Percentiles rank a stretch among this genome's conserved stretches.
Conservation (phyloP, 2,888 invertebrate species). For the Gymnosoma rotundatum region DNA sequence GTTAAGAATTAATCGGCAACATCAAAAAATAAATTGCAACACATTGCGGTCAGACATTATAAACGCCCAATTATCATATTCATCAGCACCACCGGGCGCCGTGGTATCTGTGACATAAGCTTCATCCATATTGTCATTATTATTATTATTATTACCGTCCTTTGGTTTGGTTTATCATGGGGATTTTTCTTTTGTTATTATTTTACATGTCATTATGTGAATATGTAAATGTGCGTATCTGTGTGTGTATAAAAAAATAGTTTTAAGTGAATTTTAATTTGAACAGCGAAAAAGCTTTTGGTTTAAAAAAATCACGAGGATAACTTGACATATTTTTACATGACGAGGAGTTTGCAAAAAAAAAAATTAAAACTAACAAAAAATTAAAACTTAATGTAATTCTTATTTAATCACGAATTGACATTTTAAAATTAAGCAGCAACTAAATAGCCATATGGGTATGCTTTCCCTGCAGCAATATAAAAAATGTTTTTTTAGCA, state of each 20-base stretch:
- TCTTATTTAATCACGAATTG: no score
- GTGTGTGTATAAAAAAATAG: not conserved
- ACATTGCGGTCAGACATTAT: slow-evolving; percentile 70
- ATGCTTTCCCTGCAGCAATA: no score
- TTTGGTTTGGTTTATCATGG: slow-evolving; percentile 35
- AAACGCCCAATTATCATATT: slow-evolving; percentile 67
- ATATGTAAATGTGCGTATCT: not conserved
- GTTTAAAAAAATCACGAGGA: no score
- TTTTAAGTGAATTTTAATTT: slow-evolving; percentile 18
- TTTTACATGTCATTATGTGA: not conserved
- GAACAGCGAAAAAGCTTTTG: no score
- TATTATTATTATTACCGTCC: slow-evolving; percentile 38
- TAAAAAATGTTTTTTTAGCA: no score
- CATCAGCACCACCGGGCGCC: slow-evolving; percentile 41
- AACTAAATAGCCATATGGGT: no score
- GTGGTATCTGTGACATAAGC: slow-evolving; percentile 38
- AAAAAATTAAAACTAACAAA: no score
- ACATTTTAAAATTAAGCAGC: no score
- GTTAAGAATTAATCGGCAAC: slow-evolving; percentile 68
- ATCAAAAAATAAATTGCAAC: slow-evolving; percentile 70
- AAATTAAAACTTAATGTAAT: no score
- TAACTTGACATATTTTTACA: no score
- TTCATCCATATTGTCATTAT: slow-evolving; percentile 30
- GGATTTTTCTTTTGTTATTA: not conserved
- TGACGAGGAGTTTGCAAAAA: no score